Evolutionary conservation across 2,888 invertebrate species (phyloP), one percentile per base, ranked within the genome.

Genomic region (Idaea aversata): DNA sequence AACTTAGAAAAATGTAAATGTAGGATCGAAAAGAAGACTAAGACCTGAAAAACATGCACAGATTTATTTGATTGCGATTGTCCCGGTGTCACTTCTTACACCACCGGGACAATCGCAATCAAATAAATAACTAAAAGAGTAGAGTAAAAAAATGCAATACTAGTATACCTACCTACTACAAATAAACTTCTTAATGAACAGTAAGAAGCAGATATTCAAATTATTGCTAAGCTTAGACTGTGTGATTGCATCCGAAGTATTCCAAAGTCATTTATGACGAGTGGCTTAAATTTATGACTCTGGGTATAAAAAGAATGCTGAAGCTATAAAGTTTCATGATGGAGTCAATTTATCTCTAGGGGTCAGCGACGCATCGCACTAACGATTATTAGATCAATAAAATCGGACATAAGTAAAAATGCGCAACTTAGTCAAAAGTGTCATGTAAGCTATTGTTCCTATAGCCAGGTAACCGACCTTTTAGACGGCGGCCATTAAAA

Each of bases 251-350:
- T 58, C 59, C 60, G 62, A 62, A 57, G 25, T 47, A 47, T 47
- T 47, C 47, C 47, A 47, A 47, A 47, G 57, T 60, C 57, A 65
- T 63, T 65, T 63, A 68, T 59, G 61, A 25, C 57, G 61, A 57
- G 61, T 64, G 63, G 61, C 62, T 59, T 10, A 47, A 64, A 63
- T 63, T 64, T 65, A 62, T 35, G 59, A 65, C 4, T 58, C 63
- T 66, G 15, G 59, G 61, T 66, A 64, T 67, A 61, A 64, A 67
- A 65, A 65, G 60, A 64, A 66, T 66, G 62, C 62, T 63, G 62
- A 59, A 65, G 67, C 64, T 61, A 65, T 65, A 64, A 67, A 60
- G 35, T 65, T 65, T 57, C 62, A 65, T 63, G 66, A 69, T 67
- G 65, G 61, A 61, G 34, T 34, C 67, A 62, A 69, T 69, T 67